Percentiles rank a stretch among this genome's conserved stretches.
Evolutionary conservation across 1,140 invertebrate genomes (phyloP).

Genomic region (Helicoverpa armigera): DNA sequence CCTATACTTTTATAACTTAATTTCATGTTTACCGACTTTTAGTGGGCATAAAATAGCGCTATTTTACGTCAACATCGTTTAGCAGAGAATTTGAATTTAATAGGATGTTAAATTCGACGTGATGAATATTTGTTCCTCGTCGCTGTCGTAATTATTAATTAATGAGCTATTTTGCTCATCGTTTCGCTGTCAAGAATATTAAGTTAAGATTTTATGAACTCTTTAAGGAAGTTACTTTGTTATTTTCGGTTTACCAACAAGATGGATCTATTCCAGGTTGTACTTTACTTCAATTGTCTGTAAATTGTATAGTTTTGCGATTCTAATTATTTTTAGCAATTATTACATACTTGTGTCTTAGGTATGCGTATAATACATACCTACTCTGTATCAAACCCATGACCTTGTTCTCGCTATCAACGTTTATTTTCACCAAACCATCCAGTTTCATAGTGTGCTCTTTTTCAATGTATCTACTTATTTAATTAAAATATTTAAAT

Average conservation of each 20-base stretch:
- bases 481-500: background rate
- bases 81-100: conserved; percentile 35
- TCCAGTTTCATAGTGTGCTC: no score
- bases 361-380: no score
- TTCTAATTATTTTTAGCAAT: no score
- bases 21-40: conserved; percentile 34
- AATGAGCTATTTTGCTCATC: conserved; percentile 20
- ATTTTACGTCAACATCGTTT: conserved; percentile 26
- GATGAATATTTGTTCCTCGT: conserved; percentile 14
- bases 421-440: no score
- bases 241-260: background rate
- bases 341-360: no score
- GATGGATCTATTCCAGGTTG: no score
- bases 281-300: no score
- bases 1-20: conserved; percentile 33
- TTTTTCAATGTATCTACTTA: no score
- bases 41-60: conserved; percentile 20
- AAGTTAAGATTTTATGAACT: conserved; percentile 12
- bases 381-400: no score
- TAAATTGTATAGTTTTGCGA: no score
- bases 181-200: conserved; percentile 7
- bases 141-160: conserved; percentile 17
- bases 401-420: no score
- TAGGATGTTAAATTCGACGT: conserved; percentile 24
- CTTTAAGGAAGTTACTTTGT: conserved; percentile 20